A percentile compares a stretch with the other conserved stretches of the same genome.
Evolutionary conservation across 2,797 vertebrate species (phyloP).

Genomic region (Lepus townsendii): DNA sequence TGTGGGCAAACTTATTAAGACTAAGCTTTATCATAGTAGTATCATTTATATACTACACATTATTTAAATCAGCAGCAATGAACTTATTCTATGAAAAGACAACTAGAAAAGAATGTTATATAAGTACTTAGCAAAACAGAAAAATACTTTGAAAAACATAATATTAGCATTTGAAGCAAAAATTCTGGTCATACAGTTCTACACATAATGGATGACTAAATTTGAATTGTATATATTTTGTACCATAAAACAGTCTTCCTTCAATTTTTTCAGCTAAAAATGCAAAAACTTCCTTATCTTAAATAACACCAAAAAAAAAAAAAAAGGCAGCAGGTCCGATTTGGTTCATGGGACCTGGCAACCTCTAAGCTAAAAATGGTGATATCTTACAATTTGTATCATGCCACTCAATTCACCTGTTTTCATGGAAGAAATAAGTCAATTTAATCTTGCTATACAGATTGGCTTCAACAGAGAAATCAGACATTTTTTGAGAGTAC

Average conservation of each 20-base stretch:
- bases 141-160: constrained; percentile 46
- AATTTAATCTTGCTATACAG: constrained; percentile 24
- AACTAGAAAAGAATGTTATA: background rate
- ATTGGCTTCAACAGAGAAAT: background rate
- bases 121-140: background rate
- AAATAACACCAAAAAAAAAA: background rate
- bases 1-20: background rate
- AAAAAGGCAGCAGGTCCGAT: background rate
- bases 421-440: background rate
- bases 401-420: background rate
- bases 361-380: constrained; percentile 16
- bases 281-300: background rate
- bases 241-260: background rate
- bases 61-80: constrained; percentile 6
- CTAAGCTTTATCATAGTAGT: background rate
- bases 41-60: background rate
- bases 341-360: background rate
- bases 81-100: background rate
- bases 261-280: constrained; percentile 18
- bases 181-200: background rate
- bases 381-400: background rate
- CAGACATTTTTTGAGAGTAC: background rate
- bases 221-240: constrained; percentile 46
- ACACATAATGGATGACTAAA: background rate
- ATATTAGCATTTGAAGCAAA: background rate